A percentile compares a stretch with the other conserved stretches of the same genome.
Evolutionary conservation across 1,140 invertebrate genomes (phyloP).

Genomic region (Drosophila auraria): DNA sequence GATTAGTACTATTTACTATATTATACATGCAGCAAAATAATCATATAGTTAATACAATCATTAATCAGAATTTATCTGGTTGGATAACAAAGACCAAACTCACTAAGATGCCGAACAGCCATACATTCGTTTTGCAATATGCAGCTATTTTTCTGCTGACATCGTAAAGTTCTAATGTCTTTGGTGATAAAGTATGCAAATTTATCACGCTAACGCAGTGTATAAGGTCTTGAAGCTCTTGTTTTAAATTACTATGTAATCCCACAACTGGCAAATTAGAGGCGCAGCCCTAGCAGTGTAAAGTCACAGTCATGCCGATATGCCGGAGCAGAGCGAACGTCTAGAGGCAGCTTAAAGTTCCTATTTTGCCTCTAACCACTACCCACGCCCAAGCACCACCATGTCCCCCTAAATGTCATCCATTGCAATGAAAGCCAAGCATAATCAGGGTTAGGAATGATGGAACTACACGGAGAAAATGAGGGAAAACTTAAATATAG

Average conservation of each 20-base stretch:
- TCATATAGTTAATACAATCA: neutral
- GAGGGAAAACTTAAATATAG: neutral
- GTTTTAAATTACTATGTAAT: conserved; percentile 17
- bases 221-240: conserved; percentile 4
- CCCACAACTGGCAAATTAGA: conserved; percentile 22
- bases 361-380: neutral
- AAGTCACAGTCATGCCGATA: conserved; percentile 14
- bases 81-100: no score
- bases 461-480: conserved; percentile 5
- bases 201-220: neutral
- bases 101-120: no score
- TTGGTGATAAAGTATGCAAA: neutral
- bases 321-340: conserved; percentile 7
- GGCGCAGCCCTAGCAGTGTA: conserved; percentile 27
- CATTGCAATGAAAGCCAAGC: conserved; percentile 24
- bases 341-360: conserved; percentile 36
- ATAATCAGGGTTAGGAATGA: conserved; percentile 22
- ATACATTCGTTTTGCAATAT: no score
- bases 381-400: neutral
- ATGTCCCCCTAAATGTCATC: neutral
- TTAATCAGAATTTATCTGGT: neutral
- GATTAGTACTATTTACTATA: conserved; percentile 13
- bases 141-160: no score
- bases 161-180: no score
- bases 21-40: neutral